These are phyloP conservation scores for Orthonyx spaldingii DNA, from an alignment of 2,113 vertebrate species.

Conservation along the genomic window DNA sequence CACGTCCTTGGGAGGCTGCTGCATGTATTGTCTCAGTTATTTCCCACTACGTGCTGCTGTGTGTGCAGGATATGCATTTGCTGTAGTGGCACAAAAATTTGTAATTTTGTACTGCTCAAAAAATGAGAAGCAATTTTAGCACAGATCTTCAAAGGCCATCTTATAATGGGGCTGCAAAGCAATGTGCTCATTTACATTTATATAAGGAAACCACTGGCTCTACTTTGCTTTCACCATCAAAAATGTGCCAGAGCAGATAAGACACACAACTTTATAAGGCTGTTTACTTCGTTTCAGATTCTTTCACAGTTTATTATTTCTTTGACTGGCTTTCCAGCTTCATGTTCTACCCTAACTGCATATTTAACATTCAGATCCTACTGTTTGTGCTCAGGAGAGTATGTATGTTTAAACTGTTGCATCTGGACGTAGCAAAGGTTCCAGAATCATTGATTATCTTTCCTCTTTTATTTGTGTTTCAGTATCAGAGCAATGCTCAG, in stretches of 20 bases:
- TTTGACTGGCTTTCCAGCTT: conserved; percentile 10
- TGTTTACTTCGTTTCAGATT: conserved; percentile 47
- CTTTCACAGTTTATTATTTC: conserved; percentile 40
- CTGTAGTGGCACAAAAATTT: neutral
- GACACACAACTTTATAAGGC: neutral
- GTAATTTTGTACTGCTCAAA: neutral
- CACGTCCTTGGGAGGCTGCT: neutral
- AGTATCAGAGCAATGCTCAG: neutral
- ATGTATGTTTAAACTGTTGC: neutral
- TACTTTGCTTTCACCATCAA: neutral
- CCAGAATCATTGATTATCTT: neutral
- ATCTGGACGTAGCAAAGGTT: neutral
- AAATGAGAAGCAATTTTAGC: neutral
- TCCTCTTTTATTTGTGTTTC: neutral
- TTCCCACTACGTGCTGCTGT: neutral
- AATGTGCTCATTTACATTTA: neutral
- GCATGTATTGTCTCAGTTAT: neutral
- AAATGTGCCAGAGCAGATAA: neutral
- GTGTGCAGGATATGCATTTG: neutral
- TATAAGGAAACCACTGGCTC: neutral
- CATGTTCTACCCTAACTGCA: neutral
- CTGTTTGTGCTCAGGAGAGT: neutral
- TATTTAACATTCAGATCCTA: conserved; percentile 49
- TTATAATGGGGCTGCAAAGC: neutral
- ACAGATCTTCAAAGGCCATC: neutral